phyloP scores from a whole-genome alignment of 2,888 invertebrate genomes.

The Dryomyza anilis region DNA sequence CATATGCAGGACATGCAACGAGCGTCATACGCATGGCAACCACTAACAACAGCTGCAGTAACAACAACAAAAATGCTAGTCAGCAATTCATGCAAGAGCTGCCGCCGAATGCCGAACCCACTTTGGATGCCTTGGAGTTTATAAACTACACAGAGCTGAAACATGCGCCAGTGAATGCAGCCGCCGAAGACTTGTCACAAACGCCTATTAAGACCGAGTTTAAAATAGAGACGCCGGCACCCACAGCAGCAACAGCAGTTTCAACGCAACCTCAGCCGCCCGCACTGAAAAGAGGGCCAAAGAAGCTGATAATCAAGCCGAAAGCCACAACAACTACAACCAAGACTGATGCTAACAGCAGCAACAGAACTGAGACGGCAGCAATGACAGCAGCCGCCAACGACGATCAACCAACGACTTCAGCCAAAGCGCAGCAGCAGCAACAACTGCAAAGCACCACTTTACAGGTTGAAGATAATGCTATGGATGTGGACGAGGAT shows the following conservation, averaged over 20 bases:
- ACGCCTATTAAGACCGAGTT: conserved; percentile 45
- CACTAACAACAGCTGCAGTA: too few species aligned
- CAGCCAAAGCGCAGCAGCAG: conserved; percentile 31
- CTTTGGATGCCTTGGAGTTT: background rate
- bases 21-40: conserved; percentile 60
- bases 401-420: conserved; percentile 37
- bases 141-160: background rate
- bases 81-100: conserved; percentile 29
- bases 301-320: conserved; percentile 57
- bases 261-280: conserved; percentile 6
- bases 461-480: conserved; percentile 20
- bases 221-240: background rate
- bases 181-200: conserved; percentile 46
- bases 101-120: background rate
- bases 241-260: too few species aligned
- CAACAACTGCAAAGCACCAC: conserved; percentile 15
- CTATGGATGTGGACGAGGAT: conserved; percentile 28
- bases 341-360: conserved; percentile 35
- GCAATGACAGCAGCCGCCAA: conserved; percentile 17
- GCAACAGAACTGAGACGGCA: too few species aligned
- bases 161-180: conserved; percentile 27
- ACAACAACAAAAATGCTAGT: too few species aligned
- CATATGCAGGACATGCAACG: conserved; percentile 47
- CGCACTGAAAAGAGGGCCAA: conserved; percentile 28
- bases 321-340: conserved; percentile 41